Conservation (phyloP, 2,888 invertebrate genomes). For the Napeogenes sylphis region DNA sequence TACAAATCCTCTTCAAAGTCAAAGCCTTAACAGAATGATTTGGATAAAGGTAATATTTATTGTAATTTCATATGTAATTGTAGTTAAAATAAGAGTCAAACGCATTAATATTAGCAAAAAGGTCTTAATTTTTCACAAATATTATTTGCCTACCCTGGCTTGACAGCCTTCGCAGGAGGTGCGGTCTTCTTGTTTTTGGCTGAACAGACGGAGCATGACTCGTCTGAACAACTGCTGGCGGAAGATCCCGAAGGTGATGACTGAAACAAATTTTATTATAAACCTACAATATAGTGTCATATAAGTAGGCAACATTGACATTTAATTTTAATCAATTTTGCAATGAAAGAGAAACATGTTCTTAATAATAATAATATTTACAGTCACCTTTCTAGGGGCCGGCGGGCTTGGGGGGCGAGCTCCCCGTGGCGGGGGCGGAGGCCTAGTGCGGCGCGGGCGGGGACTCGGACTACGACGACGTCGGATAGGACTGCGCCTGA, state of each 20-base stretch:
- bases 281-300: too few relatives aligned
- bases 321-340: too few relatives aligned
- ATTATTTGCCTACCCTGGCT: conserved; percentile 78
- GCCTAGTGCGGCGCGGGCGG: conserved; percentile 31
- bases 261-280: conserved; percentile 36
- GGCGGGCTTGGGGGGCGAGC: conserved; percentile 53
- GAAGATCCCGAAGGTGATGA: conserved; percentile 86
- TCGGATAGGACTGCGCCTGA: conserved; percentile 31
- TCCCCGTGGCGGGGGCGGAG: conserved; percentile 43
- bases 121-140: too few relatives aligned
- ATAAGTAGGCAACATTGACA: too few relatives aligned
- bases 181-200: conserved; percentile 77
- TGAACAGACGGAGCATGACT: conserved; percentile 90
- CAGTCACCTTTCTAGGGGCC: conserved; percentile 51
- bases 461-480: conserved; percentile 31
- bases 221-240: conserved; percentile 88
- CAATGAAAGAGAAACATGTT: too few relatives aligned
- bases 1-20: too few relatives aligned
- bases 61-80: too few relatives aligned
- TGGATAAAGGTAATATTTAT: too few relatives aligned
- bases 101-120: too few relatives aligned
- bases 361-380: not conserved
- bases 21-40: too few relatives aligned
- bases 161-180: conserved; percentile 72
- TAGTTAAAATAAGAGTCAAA: too few relatives aligned